phyloP scores from a whole-genome alignment of 1,140 invertebrate species.

The Planococcus citri region DNA sequence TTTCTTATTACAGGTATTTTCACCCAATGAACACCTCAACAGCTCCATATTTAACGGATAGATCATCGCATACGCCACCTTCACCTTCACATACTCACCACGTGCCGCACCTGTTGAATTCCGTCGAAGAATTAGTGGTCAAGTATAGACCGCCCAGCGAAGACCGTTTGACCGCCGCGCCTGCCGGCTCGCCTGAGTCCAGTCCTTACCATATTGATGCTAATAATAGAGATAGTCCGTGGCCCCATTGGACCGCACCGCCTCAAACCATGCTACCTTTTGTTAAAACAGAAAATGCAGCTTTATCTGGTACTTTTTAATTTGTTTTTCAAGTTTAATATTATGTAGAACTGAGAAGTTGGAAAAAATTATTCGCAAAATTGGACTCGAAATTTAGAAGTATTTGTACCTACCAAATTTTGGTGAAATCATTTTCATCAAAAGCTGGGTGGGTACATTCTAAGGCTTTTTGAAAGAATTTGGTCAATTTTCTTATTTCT shows the following conservation, averaged over 20 bases:
- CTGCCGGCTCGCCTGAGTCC: constrained; percentile 34
- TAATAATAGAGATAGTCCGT: constrained; percentile 36
- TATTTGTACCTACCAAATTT: too few relatives aligned
- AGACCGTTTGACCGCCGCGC: constrained; percentile 39
- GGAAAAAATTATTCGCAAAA: too few relatives aligned
- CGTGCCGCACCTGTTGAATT: constrained; percentile 28
- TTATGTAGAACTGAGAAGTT: too few relatives aligned
- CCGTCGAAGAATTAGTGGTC: constrained; percentile 30
- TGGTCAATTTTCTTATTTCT: too few relatives aligned
- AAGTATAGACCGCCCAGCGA: constrained; percentile 56
- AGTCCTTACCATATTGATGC: constrained; percentile 29
- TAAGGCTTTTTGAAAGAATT: too few relatives aligned
- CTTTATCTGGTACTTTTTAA: not conserved
- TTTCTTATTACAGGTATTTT: constrained; percentile 25
- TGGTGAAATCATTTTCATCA: too few relatives aligned
- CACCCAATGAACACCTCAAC: constrained; percentile 54
- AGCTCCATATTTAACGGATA: constrained; percentile 50
- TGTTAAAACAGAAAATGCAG: constrained; percentile 5
- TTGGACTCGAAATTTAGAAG: too few relatives aligned
- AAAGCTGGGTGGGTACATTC: too few relatives aligned
- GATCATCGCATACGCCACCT: constrained; percentile 40
- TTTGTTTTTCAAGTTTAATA: too few relatives aligned
- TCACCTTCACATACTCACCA: constrained; percentile 28
- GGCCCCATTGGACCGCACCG: constrained; percentile 48
- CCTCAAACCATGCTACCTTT: not conserved